These are phyloP conservation scores for Campaea margaritaria DNA, from an alignment of 2,888 invertebrate species.

Conservation along the genomic window DNA sequence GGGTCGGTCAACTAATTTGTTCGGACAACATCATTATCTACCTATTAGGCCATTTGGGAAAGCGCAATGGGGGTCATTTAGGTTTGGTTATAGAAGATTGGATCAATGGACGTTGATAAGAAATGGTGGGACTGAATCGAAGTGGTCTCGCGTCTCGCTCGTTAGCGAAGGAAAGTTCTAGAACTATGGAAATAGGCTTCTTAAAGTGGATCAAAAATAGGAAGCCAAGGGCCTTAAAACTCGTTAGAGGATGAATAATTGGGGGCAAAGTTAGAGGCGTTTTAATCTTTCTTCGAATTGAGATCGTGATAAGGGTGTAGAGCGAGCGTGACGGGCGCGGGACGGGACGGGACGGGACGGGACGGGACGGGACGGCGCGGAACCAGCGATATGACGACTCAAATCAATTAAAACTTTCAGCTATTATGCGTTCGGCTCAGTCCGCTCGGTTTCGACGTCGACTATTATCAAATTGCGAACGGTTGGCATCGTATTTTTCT, in stretches of 20 bases:
- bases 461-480: slow-evolving; percentile 2
- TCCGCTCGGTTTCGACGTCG: neutral
- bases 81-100: neutral
- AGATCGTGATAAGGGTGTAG: slow-evolving; percentile 26
- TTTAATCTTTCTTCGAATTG: slow-evolving; percentile 26
- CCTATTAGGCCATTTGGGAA: slow-evolving; percentile 21
- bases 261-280: slow-evolving; percentile 29
- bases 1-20: slow-evolving; percentile 25
- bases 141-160: too few relatives aligned
- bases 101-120: neutral
- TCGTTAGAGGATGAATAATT: slow-evolving; percentile 37
- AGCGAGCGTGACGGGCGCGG: slow-evolving; percentile 12
- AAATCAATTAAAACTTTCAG: slow-evolving; percentile 37
- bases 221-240: slow-evolving; percentile 29
- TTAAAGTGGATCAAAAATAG: slow-evolving; percentile 18
- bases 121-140: too few relatives aligned
- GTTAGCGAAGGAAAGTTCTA: neutral
- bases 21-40: slow-evolving; percentile 30
- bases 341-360: slow-evolving; percentile 5
- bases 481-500: slow-evolving; percentile 6
- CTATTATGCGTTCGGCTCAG: slow-evolving; percentile 4
- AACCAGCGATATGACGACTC: slow-evolving; percentile 4
- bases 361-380: slow-evolving; percentile 3
- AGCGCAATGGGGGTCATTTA: too few relatives aligned
- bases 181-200: slow-evolving; percentile 9